Evolutionary conservation across 1,140 invertebrate species (phyloP).

Genomic region (Aricia agestis): DNA sequence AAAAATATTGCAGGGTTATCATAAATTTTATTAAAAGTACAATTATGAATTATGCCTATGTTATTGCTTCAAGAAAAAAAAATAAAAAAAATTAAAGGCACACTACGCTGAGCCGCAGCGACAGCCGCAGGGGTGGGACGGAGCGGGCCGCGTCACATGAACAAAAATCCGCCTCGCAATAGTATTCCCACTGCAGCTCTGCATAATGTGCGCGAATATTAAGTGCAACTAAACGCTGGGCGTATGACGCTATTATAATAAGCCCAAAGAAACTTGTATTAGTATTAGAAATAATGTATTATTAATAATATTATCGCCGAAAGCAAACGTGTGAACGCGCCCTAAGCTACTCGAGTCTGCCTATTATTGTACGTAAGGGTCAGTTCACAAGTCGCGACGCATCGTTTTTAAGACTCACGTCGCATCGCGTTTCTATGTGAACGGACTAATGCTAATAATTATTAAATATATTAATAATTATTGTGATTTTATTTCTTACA

Average conservation of each 20-base stretch:
- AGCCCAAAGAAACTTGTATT: not conserved
- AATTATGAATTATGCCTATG: not conserved
- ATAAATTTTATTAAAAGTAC: not conserved
- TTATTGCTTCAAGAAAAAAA: not conserved
- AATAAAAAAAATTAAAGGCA: not conserved
- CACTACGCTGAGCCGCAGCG: too few relatives aligned
- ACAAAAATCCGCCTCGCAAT: too few relatives aligned
- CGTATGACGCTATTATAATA: not conserved
- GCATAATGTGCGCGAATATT: too few relatives aligned
- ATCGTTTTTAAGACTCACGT: too few relatives aligned
- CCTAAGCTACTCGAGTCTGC: constrained; percentile 37
- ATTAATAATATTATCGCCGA: not conserved
- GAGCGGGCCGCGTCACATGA: too few relatives aligned
- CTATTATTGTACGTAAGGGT: constrained; percentile 26
- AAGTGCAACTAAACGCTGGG: not conserved
- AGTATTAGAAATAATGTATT: not conserved
- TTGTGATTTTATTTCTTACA: constrained; percentile 33
- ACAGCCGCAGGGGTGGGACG: too few relatives aligned
- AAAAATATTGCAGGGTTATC: not conserved
- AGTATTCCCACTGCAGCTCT: too few relatives aligned
- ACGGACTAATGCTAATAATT: not conserved
- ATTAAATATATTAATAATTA: constrained; percentile 15
- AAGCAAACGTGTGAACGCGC: constrained; percentile 31
- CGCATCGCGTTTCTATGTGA: too few relatives aligned
- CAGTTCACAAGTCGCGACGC: too few relatives aligned